A percentile compares a stretch with the other conserved stretches of the same genome.
phyloP scores from a whole-genome alignment of 2,888 invertebrate species.

The Corbicula japonica region DNA sequence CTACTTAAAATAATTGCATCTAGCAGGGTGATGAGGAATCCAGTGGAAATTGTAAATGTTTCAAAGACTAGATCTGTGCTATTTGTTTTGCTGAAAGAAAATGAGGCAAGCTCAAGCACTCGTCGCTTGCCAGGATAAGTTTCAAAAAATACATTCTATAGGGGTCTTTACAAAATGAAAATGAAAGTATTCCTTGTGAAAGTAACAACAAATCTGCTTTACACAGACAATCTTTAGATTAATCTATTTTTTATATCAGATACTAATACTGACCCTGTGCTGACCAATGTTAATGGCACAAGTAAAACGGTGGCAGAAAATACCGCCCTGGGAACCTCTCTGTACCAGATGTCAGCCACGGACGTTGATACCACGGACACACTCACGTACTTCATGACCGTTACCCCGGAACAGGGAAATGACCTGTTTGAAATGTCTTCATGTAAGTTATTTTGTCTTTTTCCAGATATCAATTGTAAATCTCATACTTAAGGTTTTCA shows the following conservation, averaged over 20 bases:
- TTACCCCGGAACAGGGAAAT: slow-evolving; percentile 33
- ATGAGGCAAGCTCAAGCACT: no score
- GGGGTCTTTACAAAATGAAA: no score
- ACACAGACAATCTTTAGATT: no score
- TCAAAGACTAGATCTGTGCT: no score
- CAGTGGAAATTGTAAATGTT: no score
- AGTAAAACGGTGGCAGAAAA: slow-evolving; percentile 45
- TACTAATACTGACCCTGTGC: slow-evolving; percentile 41
- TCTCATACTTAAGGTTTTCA: neutral
- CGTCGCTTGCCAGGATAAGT: no score
- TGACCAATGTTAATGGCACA: slow-evolving; percentile 39
- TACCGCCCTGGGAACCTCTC: slow-evolving; percentile 25
- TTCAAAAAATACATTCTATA: no score
- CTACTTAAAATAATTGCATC: no score
- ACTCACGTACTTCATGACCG: slow-evolving; percentile 43
- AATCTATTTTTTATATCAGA: slow-evolving; percentile 40
- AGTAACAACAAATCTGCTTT: no score
- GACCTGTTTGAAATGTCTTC: slow-evolving; percentile 47
- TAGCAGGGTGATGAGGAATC: no score
- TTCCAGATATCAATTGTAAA: neutral
- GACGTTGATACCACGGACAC: slow-evolving; percentile 47
- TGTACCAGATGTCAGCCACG: slow-evolving; percentile 51
- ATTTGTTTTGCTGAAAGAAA: no score
- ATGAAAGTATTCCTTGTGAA: no score
- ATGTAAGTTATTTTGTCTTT: slow-evolving; percentile 23